Conservation (phyloP, 2,113 vertebrate species). For the Pipra filicauda region DNA sequence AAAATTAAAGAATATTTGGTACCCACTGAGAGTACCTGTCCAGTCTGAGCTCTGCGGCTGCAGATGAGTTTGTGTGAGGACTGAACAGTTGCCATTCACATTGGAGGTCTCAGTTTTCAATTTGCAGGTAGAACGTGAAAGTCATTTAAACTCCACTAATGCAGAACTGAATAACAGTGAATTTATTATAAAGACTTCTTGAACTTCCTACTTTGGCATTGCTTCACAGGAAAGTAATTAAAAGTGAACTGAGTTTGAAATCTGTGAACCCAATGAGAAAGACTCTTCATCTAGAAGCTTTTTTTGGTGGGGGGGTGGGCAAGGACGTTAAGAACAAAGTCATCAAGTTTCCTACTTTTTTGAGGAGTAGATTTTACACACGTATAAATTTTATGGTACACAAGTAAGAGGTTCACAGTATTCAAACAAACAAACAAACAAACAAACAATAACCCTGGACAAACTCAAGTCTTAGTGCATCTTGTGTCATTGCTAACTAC, state of each 20-base stretch:
- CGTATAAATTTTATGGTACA: not conserved
- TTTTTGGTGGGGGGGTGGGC: rapidly evolving
- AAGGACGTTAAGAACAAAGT: not conserved
- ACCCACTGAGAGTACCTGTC: not conserved
- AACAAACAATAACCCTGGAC: not conserved
- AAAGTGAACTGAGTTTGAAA: not conserved
- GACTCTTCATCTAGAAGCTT: not conserved
- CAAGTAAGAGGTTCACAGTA: not conserved
- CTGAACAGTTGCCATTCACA: not conserved
- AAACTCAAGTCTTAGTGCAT: not conserved
- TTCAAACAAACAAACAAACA: not conserved
- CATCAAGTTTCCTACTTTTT: not conserved
- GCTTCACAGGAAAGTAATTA: not conserved
- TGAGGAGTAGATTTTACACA: not conserved
- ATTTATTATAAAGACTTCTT: not conserved
- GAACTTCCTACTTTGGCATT: not conserved
- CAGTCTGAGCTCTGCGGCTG: not conserved
- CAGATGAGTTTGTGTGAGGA: not conserved
- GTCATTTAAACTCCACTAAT: not conserved
- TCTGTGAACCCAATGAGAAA: not conserved
- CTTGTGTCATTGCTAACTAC: not conserved
- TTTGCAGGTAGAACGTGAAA: not conserved
- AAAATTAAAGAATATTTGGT: not conserved
- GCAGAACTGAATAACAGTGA: not conserved
- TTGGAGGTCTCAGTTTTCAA: not conserved